These are phyloP conservation scores for Euzetes globulus DNA, from an alignment of 2,888 invertebrate genomes.

Conservation along the genomic window DNA sequence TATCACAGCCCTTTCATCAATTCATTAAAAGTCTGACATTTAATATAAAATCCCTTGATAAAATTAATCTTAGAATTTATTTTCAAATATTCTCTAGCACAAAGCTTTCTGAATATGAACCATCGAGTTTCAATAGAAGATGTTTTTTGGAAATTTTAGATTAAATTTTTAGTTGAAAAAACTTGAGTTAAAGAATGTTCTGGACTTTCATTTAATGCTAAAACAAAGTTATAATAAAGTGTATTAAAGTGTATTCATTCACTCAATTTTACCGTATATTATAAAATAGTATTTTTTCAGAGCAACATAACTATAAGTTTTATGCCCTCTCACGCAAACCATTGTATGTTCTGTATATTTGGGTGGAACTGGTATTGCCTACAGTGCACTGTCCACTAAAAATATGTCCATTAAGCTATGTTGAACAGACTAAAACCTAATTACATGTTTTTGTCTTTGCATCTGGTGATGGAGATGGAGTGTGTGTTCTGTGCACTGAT, in stretches of 20 bases:
- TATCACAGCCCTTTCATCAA: too few relatives aligned
- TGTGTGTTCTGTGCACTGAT: neutral
- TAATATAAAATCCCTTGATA: too few relatives aligned
- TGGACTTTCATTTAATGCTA: neutral
- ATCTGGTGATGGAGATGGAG: neutral
- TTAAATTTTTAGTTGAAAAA: neutral
- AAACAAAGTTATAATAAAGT: neutral
- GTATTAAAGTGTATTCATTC: too few relatives aligned
- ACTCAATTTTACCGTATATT: neutral
- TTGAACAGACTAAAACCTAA: slow-evolving; percentile 14
- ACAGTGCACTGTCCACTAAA: neutral
- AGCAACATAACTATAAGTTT: slow-evolving; percentile 3
- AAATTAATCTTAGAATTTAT: too few relatives aligned
- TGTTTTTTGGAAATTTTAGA: neutral
- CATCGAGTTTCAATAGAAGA: neutral
- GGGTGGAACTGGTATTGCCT: slow-evolving; percentile 14
- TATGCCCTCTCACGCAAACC: slow-evolving; percentile 6
- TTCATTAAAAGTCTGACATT: too few relatives aligned
- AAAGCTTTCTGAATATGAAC: too few relatives aligned
- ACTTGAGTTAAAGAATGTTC: neutral
- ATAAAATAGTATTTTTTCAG: neutral
- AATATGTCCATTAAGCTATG: neutral
- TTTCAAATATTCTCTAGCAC: too few relatives aligned
- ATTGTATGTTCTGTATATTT: neutral
- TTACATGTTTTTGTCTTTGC: slow-evolving; percentile 21